Percentiles rank a stretch among this genome's conserved stretches.
Evolutionary conservation across 2,888 invertebrate genomes (phyloP).

Genomic region (Scaptomyza cyrtandrae): DNA sequence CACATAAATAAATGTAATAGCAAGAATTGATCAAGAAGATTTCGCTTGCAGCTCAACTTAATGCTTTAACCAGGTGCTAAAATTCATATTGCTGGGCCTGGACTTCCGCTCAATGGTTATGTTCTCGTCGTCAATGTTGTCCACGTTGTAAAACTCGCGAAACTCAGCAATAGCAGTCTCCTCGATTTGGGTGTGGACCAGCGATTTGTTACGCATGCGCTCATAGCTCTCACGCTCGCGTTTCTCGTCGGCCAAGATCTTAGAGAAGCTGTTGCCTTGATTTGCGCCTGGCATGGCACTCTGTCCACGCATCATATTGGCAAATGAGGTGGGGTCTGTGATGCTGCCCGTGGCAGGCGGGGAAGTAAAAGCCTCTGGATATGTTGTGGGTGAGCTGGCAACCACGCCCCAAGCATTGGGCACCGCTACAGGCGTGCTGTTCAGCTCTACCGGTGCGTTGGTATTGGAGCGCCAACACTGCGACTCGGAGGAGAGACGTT

Average conservation of each 20-base stretch:
- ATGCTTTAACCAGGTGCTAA: slow-evolving; percentile 81
- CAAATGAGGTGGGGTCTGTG: slow-evolving; percentile 79
- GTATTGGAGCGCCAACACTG: slow-evolving; percentile 69
- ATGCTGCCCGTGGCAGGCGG: slow-evolving; percentile 69
- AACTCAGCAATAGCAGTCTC: slow-evolving; percentile 94
- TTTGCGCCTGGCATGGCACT: slow-evolving; percentile 25
- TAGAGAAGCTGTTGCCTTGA: slow-evolving; percentile 82
- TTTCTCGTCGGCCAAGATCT: slow-evolving; percentile 90
- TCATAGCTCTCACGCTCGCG: slow-evolving; percentile 89
- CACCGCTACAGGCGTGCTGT: slow-evolving; percentile 60
- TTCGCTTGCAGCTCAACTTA: slow-evolving; percentile 19
- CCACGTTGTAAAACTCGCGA: slow-evolving; percentile 89
- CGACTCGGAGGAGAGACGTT: slow-evolving; percentile 85
- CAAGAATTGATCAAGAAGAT: slow-evolving; percentile 11
- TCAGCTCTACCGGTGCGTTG: slow-evolving; percentile 26
- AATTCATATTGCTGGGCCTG: slow-evolving; percentile 77
- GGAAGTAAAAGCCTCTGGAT: slow-evolving; percentile 39
- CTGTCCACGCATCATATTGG: slow-evolving; percentile 79
- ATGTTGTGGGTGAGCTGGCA: slow-evolving; percentile 33
- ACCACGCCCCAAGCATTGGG: slow-evolving; percentile 80
- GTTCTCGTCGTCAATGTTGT: slow-evolving; percentile 89
- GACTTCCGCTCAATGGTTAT: slow-evolving; percentile 87
- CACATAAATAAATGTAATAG: slow-evolving; percentile 30
- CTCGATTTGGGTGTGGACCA: slow-evolving; percentile 92
- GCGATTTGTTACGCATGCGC: slow-evolving; percentile 90